Conservation (phyloP, 2,888 invertebrate species). For the Cataglyphis rosenhaueri region DNA sequence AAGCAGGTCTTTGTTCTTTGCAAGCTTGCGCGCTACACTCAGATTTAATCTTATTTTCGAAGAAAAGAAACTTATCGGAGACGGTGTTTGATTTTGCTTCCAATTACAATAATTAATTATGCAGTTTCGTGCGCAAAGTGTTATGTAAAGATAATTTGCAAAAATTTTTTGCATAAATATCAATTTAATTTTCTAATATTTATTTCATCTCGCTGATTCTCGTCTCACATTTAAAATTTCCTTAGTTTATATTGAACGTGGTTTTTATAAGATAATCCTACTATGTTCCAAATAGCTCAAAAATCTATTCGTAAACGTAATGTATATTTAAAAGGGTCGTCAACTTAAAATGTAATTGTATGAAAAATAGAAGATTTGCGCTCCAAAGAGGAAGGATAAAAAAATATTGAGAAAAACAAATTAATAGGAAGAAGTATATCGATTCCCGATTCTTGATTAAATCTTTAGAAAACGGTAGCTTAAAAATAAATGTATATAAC, state of each 20-base stretch:
- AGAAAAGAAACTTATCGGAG: not conserved
- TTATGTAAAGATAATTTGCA: not conserved
- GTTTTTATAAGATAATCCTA: conserved; percentile 69
- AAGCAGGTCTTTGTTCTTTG: conserved; percentile 37
- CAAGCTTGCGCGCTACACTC: conserved; percentile 22
- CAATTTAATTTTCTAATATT: not conserved
- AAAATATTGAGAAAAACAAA: conserved; percentile 26
- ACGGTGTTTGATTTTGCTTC: not conserved
- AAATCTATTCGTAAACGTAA: conserved; percentile 16
- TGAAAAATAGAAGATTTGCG: not conserved
- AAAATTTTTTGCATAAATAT: not conserved
- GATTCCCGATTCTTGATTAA: conserved; percentile 72
- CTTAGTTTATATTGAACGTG: conserved; percentile 55
- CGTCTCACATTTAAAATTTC: conserved; percentile 35
- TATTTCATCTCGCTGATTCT: not conserved
- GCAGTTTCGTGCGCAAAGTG: not conserved
- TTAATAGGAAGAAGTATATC: conserved; percentile 62
- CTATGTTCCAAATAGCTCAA: conserved; percentile 47
- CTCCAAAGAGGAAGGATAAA: not conserved
- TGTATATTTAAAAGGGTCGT: conserved; percentile 8
- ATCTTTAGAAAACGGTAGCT: conserved; percentile 63
- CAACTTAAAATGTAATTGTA: not conserved
- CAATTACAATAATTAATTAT: not conserved
- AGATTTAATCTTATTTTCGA: not conserved
- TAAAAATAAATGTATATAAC: conserved; percentile 18